Conservation (phyloP, 1,140 invertebrate genomes). For the Drosophila subobscura region DNA sequence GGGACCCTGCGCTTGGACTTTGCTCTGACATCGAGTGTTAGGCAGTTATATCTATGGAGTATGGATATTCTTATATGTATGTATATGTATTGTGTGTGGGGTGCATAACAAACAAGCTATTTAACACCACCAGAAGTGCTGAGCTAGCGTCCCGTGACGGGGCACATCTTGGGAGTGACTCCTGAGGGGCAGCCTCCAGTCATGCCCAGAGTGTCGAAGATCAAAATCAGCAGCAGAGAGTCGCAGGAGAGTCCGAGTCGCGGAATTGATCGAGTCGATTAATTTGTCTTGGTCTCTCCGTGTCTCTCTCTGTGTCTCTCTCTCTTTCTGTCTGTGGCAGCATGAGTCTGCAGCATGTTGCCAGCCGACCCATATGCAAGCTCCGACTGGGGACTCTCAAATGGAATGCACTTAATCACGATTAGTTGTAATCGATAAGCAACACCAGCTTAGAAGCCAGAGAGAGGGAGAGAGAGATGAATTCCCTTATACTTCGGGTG, state of each 20-base stretch:
- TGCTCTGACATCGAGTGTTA: slow-evolving; percentile 40
- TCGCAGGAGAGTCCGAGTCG: slow-evolving; percentile 15
- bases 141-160: slow-evolving; percentile 67
- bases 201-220: slow-evolving; percentile 76
- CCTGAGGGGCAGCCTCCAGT: slow-evolving; percentile 24
- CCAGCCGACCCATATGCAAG: slow-evolving; percentile 5
- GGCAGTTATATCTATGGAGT: slow-evolving; percentile 37
- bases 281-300: slow-evolving; percentile 74
- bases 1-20: slow-evolving; percentile 1
- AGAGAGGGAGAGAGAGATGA: too few relatives aligned
- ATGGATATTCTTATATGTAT: slow-evolving; percentile 9
- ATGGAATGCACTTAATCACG: slow-evolving; percentile 83
- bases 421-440: slow-evolving; percentile 83
- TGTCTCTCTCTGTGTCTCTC: slow-evolving; percentile 3
- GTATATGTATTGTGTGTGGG: slow-evolving; percentile 40
- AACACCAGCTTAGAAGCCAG: slow-evolving; percentile 31
- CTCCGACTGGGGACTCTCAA: slow-evolving; percentile 33
- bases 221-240: slow-evolving; percentile 78
- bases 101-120: slow-evolving; percentile 79
- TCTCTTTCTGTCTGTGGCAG: slow-evolving; percentile 20
- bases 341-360: slow-evolving; percentile 82
- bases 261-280: slow-evolving; percentile 82
- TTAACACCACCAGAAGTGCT: slow-evolving; percentile 75
- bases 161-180: slow-evolving; percentile 46
- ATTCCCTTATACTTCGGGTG: slow-evolving; percentile 52